A percentile compares a stretch with the other conserved stretches of the same genome.
phyloP scores from a whole-genome alignment of 2,113 vertebrate species.

The Cavia porcellus region DNA sequence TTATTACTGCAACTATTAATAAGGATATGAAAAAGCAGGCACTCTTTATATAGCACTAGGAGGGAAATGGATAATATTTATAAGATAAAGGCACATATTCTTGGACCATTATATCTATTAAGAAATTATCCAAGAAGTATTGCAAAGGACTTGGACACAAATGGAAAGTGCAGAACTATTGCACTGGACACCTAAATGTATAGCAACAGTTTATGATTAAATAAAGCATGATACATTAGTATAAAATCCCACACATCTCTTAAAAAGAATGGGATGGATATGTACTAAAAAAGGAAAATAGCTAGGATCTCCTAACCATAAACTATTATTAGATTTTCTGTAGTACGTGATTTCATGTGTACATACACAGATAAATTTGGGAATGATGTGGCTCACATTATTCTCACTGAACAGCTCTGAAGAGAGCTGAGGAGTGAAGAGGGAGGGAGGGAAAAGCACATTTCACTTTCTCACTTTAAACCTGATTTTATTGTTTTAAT shows the following conservation, averaged over 20 bases:
- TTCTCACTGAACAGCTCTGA: not conserved
- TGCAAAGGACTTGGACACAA: not conserved
- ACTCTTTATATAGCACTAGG: not conserved
- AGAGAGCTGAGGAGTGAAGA: not conserved
- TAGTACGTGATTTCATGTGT: not conserved
- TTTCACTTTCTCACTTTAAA: conserved; percentile 18
- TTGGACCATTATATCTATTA: conserved; percentile 26
- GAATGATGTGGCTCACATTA: not conserved
- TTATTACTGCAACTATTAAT: not conserved
- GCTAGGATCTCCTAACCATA: not conserved
- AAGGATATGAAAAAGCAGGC: not conserved
- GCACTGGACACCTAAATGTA: not conserved
- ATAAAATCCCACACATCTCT: not conserved
- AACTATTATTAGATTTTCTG: not conserved
- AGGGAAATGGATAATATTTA: not conserved
- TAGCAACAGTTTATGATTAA: not conserved
- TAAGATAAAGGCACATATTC: not conserved
- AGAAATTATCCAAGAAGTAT: not conserved
- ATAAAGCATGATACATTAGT: not conserved
- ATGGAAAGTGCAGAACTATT: not conserved
- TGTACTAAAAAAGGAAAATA: not conserved
- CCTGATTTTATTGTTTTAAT: not conserved
- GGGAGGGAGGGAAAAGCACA: not conserved
- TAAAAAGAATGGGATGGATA: conserved; percentile 3
- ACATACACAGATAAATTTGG: not conserved